Evolutionary conservation across 2,888 invertebrate species (phyloP).

Genomic region (Tachina lurida): DNA sequence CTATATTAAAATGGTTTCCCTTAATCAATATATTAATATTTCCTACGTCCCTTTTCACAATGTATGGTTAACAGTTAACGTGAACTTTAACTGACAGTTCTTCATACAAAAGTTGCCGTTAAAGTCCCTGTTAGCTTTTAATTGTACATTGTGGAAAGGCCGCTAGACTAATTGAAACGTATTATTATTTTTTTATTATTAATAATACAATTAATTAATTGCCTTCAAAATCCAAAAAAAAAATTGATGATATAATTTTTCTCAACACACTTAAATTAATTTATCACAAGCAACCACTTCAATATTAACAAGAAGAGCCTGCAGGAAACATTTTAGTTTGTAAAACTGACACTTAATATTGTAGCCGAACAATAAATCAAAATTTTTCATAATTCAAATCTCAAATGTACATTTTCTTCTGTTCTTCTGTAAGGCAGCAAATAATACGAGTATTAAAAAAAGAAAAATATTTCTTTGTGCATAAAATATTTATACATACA

Average conservation of each 20-base stretch:
- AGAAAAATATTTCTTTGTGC: background rate
- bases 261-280: conserved; percentile 6
- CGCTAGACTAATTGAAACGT: background rate
- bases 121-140: too few relatives aligned
- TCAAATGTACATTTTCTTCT: background rate
- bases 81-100: too few relatives aligned
- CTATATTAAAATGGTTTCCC: too few relatives aligned
- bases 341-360: background rate
- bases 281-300: conserved; percentile 39
- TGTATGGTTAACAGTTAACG: too few relatives aligned
- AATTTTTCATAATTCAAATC: conserved; percentile 13
- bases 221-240: background rate
- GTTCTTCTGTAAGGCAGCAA: background rate
- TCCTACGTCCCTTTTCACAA: too few relatives aligned
- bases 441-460: background rate
- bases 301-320: conserved; percentile 2
- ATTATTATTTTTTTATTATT: background rate
- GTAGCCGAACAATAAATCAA: conserved; percentile 24
- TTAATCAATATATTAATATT: background rate
- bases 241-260: background rate
- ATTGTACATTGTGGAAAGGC: too few relatives aligned
- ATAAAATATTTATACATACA: background rate
- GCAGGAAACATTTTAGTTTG: background rate
- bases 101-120: too few relatives aligned
- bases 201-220: conserved; percentile 7